Conservation (phyloP, 2,888 invertebrate species). For the Synergus umbraculus region DNA sequence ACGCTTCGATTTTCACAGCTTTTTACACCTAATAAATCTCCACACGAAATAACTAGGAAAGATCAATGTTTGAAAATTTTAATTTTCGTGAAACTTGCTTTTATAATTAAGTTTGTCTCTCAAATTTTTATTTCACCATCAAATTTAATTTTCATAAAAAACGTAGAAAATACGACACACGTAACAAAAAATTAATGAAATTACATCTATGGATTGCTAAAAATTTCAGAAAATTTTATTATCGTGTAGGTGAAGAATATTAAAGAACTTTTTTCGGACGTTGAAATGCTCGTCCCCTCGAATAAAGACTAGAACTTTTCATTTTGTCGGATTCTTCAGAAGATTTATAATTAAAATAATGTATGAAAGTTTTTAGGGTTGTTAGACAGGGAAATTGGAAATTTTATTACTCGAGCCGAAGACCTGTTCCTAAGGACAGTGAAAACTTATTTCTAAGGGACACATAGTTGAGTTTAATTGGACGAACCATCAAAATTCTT, state of each 20-base stretch:
- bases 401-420: slow-evolving; percentile 11
- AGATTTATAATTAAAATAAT: slow-evolving; percentile 15
- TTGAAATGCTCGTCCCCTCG: background rate
- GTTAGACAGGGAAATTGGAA: slow-evolving; percentile 18
- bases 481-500: slow-evolving; percentile 28
- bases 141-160: background rate
- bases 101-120: background rate
- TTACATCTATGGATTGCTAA: no score
- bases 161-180: no score
- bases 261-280: background rate
- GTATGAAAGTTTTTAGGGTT: slow-evolving; percentile 21
- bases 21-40: slow-evolving; percentile 28
- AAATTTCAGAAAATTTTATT: no score
- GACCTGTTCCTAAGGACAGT: background rate
- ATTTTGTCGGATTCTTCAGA: slow-evolving; percentile 10
- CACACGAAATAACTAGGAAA: slow-evolving; percentile 12
- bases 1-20: background rate
- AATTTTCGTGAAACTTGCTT: background rate
- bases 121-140: background rate
- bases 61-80: slow-evolving; percentile 11
- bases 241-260: background rate
- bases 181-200: no score
- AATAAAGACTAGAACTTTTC: background rate
- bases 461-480: slow-evolving; percentile 4
- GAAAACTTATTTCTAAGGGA: slow-evolving; percentile 22